Evolutionary conservation across 2,797 vertebrate species (phyloP).

Genomic region (Orestias chungarensis): DNA sequence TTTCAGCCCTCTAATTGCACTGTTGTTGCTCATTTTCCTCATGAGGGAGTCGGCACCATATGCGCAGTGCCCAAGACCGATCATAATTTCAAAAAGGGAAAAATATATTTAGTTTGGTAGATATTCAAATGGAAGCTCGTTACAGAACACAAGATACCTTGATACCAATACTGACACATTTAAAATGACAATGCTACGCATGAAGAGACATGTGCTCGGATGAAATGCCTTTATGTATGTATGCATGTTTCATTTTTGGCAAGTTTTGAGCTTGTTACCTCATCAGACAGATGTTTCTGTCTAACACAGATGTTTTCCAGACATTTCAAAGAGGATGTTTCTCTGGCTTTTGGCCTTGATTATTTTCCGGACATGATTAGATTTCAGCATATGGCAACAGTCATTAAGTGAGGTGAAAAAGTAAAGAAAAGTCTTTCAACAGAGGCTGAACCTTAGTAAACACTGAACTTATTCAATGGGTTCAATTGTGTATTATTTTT

Average conservation of each 20-base stretch:
- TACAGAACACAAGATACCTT: conserved; percentile 12
- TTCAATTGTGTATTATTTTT: not conserved
- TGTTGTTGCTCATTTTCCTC: conserved; percentile 69
- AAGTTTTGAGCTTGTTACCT: conserved; percentile 18
- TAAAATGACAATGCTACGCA: conserved; percentile 3
- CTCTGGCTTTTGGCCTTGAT: conserved; percentile 67
- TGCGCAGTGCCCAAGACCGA: conserved; percentile 69
- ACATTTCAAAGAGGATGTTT: conserved; percentile 71
- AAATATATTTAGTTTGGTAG: conserved; percentile 66
- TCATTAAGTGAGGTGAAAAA: conserved; percentile 25
- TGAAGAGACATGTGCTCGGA: not conserved
- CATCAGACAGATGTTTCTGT: conserved; percentile 62
- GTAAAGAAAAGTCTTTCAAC: conserved; percentile 19
- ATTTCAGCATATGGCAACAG: conserved; percentile 58
- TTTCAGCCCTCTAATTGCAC: conserved; percentile 75
- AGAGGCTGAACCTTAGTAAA: not conserved
- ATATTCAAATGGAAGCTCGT: conserved; percentile 48
- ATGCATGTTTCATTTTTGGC: conserved; percentile 12
- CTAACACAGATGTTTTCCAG: conserved; percentile 28
- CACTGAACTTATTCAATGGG: not conserved
- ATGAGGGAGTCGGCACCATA: conserved; percentile 70
- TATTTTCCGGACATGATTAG: conserved; percentile 72
- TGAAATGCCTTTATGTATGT: not conserved
- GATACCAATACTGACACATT: conserved; percentile 12
- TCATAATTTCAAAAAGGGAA: conserved; percentile 69